These are phyloP conservation scores for Chlorocebus sabaeus DNA, from an alignment of 2,113 vertebrate genomes.

Conservation along the genomic window DNA sequence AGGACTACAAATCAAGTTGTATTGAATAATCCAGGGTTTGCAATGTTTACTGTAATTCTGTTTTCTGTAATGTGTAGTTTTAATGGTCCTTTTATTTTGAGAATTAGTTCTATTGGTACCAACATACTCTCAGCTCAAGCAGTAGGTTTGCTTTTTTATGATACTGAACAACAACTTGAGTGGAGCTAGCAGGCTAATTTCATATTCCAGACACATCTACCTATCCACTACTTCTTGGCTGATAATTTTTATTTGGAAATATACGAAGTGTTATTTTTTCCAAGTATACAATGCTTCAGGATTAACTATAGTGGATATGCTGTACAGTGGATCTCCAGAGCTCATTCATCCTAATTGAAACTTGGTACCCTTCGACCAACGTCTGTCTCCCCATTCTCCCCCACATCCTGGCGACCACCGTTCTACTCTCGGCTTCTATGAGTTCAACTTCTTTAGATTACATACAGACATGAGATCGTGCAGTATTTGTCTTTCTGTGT, in stretches of 20 bases:
- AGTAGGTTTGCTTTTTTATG: neutral
- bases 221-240: neutral
- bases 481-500: neutral
- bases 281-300: neutral
- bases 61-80: neutral
- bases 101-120: neutral
- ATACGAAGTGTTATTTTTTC: neutral
- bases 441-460: neutral
- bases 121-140: neutral
- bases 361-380: neutral
- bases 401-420: too few relatives aligned
- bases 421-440: neutral
- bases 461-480: neutral
- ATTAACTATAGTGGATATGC: neutral
- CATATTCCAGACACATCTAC: neutral
- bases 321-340: neutral
- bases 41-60: neutral
- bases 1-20: slow-evolving; percentile 3
- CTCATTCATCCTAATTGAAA: neutral
- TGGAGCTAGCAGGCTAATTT: neutral
- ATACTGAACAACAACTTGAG: neutral
- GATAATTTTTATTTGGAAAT: neutral
- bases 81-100: slow-evolving; percentile 23
- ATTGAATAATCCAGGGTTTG: neutral
- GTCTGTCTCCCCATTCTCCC: too few relatives aligned